Percentiles rank a stretch among this genome's conserved stretches.
Evolutionary conservation across 1,140 invertebrate genomes (phyloP).

Genomic region (Lepidotrigona ventralis): DNA sequence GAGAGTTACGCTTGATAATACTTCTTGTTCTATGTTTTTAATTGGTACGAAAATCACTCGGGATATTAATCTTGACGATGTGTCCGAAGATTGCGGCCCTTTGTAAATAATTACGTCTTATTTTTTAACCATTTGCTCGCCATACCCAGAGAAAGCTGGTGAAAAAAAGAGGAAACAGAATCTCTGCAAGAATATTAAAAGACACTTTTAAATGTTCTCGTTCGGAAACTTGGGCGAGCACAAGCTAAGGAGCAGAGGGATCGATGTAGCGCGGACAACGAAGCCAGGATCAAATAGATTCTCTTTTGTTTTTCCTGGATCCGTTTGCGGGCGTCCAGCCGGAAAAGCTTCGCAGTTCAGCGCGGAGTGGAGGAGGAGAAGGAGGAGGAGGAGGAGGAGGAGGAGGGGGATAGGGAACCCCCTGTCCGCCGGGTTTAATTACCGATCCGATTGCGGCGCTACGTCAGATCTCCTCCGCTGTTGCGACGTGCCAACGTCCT

Average conservation of each 20-base stretch:
- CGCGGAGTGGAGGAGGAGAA: no score
- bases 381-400: background rate
- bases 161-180: background rate
- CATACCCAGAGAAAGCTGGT: no score
- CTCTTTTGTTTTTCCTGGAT: constrained; percentile 36
- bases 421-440: constrained; percentile 38
- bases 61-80: no score
- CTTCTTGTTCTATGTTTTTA: no score
- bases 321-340: constrained; percentile 19
- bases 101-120: no score
- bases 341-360: constrained; percentile 30
- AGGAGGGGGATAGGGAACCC: background rate
- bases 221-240: background rate
- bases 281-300: constrained; percentile 35
- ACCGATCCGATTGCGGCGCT: constrained; percentile 41
- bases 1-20: background rate
- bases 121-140: no score
- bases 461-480: constrained; percentile 15
- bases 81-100: no score
- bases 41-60: no score
- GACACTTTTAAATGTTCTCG: background rate
- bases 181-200: background rate
- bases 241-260: constrained; percentile 1
- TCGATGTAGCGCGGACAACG: constrained; percentile 35
- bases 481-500: constrained; percentile 32